A percentile compares a stretch with the other conserved stretches of the same genome.
Evolutionary conservation across 2,888 invertebrate genomes (phyloP).

Genomic region (Embidobia sp.): DNA sequence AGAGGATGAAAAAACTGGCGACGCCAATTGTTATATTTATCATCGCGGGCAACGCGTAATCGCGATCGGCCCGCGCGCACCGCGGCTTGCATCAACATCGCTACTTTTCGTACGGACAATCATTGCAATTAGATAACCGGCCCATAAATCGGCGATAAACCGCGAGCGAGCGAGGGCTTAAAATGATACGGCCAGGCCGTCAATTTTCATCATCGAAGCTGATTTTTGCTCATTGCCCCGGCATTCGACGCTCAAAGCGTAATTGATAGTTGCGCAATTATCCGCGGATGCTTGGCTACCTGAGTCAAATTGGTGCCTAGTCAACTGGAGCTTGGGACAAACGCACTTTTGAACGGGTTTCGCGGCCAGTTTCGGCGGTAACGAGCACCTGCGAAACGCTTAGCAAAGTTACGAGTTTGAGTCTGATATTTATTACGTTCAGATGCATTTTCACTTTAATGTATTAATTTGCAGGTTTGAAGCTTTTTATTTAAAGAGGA

Average conservation of each 20-base stretch:
- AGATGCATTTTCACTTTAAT: constrained; percentile 25
- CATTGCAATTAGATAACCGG: constrained; percentile 52
- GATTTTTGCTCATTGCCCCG: constrained; percentile 26
- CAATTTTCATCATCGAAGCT: constrained; percentile 47
- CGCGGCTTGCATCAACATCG: constrained; percentile 32
- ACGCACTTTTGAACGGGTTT: constrained; percentile 25
- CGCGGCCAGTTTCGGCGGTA: constrained; percentile 27
- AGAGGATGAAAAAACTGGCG: constrained; percentile 18
- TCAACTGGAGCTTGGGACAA: constrained; percentile 14
- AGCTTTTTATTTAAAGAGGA: constrained; percentile 1
- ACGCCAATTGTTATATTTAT: constrained; percentile 47
- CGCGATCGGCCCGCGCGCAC: constrained; percentile 16
- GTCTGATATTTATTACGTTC: constrained; percentile 37
- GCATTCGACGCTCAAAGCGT: constrained; percentile 13
- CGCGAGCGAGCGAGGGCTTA: too few species aligned
- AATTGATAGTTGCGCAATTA: constrained; percentile 49
- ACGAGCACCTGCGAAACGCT: constrained; percentile 30
- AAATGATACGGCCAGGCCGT: too few species aligned
- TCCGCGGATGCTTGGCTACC: constrained; percentile 18
- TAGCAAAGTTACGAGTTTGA: constrained; percentile 22
- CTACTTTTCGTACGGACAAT: constrained; percentile 37
- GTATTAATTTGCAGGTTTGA: constrained; percentile 30
- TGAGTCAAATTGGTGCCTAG: constrained; percentile 34
- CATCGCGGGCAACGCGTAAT: constrained; percentile 44
- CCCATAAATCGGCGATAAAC: too few species aligned